Percentiles rank a stretch among this genome's conserved stretches.
Conservation (phyloP, 2,113 vertebrate species). For the Tricholaema leucomelas region DNA sequence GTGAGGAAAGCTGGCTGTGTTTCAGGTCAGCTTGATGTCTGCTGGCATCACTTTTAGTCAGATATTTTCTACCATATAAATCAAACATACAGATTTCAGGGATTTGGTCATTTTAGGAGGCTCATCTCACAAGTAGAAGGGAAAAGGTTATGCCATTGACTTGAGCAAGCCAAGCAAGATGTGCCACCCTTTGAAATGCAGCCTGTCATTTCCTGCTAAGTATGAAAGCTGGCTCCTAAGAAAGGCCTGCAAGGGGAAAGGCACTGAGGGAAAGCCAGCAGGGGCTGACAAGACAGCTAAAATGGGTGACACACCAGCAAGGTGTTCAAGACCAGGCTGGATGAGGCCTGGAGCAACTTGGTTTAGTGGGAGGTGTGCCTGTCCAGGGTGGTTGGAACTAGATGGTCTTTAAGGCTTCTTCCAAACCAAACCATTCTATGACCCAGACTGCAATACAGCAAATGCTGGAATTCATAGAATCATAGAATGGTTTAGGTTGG, state of each 20-base stretch:
- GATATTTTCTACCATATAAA: neutral
- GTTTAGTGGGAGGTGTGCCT: too few relatives aligned
- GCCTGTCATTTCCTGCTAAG: neutral
- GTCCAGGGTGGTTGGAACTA: too few relatives aligned
- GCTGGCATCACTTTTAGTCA: neutral
- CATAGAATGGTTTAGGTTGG: too few relatives aligned
- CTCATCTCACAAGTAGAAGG: neutral
- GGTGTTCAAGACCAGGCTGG: too few relatives aligned
- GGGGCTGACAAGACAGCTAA: neutral
- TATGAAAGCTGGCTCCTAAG: neutral
- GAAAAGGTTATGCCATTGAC: neutral
- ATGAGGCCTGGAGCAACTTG: too few relatives aligned
- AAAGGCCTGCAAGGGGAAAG: neutral
- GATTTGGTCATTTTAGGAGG: neutral
- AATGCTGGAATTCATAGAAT: neutral
- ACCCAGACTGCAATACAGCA: neutral
- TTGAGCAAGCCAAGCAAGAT: neutral
- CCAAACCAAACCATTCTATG: too few relatives aligned
- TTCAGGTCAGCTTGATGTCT: neutral
- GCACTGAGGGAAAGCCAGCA: neutral
- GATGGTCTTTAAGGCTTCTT: too few relatives aligned
- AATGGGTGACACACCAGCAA: neutral
- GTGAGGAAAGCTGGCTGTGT: neutral
- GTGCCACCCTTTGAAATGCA: neutral
- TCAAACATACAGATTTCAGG: neutral